Base-by-base conservation (phyloP, 64 coral and sea anemone species). In the Acropora tenuis region DNA sequence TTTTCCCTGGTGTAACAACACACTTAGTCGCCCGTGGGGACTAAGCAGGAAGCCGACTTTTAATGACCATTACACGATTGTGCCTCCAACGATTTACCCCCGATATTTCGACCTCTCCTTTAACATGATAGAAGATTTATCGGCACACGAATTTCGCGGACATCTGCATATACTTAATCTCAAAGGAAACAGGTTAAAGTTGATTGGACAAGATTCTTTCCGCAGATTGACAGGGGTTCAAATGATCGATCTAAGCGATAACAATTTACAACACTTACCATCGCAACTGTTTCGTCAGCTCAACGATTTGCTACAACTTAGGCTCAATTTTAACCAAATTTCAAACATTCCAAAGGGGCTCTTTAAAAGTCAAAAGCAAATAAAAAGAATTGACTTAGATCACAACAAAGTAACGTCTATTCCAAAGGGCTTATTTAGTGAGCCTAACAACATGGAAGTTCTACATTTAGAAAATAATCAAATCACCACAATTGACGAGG, bases 121-220 rank as follows among this genome's bases (percentile, higher is more conserved):
- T 60, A 96, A 93, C 67, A 81, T 92, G 30, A 95, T 93, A 41
- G 61, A 79, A 84, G 50, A 93, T 87, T 77, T 90, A 74, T 87
- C 88, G 40, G 69, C 43, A 18, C 66, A 81, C 17, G 42, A 79
- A 66, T 96, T 96, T 75, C 45, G 17, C 0, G 95, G 92, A 57
- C 67, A 80, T 74, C 83, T 93, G 17, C 63, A 93, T 8, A 93
- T 77, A 43, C 60, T 96, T 7, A 93, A 82, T 20, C 80, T 96
- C 8, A 48, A 90, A 80, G 91, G 88, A 20, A 96, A 96, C 43
- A 83, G 88, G 2, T 57, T 96, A 11, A 81, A 78, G 59, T 16
- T 16, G 6, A 77, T 96, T 61, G 71, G 88, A 12, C n/a, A 53
- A 50, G 44, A 55, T 13, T 90, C 50, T 57, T 90, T 96, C 55